Conservation (phyloP, 2,888 invertebrate genomes). For the Acleris sparsana region DNA sequence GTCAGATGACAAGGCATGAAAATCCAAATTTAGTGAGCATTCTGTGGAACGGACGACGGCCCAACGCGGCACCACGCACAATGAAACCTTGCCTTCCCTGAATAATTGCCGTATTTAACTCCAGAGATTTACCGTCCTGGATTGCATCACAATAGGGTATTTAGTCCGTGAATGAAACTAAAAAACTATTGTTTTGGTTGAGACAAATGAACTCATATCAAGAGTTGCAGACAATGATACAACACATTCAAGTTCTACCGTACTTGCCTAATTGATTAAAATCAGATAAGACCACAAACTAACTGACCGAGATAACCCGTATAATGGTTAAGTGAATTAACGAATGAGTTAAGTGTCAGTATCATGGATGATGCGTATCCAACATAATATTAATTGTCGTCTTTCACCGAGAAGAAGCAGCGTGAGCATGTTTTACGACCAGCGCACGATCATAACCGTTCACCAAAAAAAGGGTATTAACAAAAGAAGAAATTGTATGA, state of each 20-base stretch:
- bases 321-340: conserved; percentile 24
- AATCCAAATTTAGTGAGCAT: conserved; percentile 73
- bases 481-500: conserved; percentile 34
- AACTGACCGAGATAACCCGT: conserved; percentile 10
- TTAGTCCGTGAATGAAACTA: conserved; percentile 65
- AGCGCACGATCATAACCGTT: conserved; percentile 34
- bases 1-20: conserved; percentile 77
- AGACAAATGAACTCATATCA: conserved; percentile 39
- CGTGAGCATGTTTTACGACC: conserved; percentile 31
- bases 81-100: conserved; percentile 70
- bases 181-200: conserved; percentile 57
- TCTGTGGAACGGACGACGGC: conserved; percentile 50
- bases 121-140: conserved; percentile 61
- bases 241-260: conserved; percentile 4
- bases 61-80: conserved; percentile 59
- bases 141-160: conserved; percentile 65
- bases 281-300: conserved; percentile 14
- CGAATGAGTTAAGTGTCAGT: conserved; percentile 12
- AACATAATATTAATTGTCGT: conserved; percentile 29
- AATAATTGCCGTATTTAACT: conserved; percentile 79
- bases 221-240: conserved; percentile 35
- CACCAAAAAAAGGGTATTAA: conserved; percentile 21
- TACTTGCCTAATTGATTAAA: conserved; percentile 5
- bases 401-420: conserved; percentile 27
- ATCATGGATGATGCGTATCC: conserved; percentile 26